phyloP scores from a whole-genome alignment of 2,797 vertebrate species.

The Spondyliosoma cantharus region DNA sequence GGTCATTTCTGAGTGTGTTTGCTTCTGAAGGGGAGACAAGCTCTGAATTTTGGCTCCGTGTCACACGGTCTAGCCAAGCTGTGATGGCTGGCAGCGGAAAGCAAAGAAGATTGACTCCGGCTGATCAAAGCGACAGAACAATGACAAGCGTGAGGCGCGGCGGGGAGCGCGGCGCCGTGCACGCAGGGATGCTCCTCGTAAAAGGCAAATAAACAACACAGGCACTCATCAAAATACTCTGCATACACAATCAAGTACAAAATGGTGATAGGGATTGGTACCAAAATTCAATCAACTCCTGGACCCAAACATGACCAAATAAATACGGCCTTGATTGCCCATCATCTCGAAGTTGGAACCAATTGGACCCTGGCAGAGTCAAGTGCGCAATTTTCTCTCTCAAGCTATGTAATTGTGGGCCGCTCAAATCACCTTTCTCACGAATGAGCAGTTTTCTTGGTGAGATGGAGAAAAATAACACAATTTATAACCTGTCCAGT shows the following conservation, averaged over 20 bases:
- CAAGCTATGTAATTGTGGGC: conserved; percentile 73
- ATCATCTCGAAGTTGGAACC: conserved; percentile 75
- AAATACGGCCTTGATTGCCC: conserved; percentile 76
- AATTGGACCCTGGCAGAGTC: conserved; percentile 74
- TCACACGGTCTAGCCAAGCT: conserved; percentile 78
- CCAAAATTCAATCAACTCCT: conserved; percentile 74
- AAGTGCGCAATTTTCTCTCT: conserved; percentile 74
- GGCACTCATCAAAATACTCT: conserved; percentile 64
- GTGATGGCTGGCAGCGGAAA: conserved; percentile 67
- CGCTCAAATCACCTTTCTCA: conserved; percentile 74
- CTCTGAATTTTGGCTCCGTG: conserved; percentile 78
- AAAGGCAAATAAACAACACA: conserved; percentile 66
- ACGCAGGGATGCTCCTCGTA: conserved; percentile 47
- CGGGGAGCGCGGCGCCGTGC: conserved; percentile 52
- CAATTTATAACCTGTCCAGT: conserved; percentile 75
- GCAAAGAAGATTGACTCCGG: conserved; percentile 71
- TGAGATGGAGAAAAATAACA: conserved; percentile 77
- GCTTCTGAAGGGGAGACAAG: conserved; percentile 72
- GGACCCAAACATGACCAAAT: conserved; percentile 74
- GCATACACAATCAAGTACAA: conserved; percentile 72
- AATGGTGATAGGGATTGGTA: conserved; percentile 65
- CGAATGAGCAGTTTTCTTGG: conserved; percentile 69
- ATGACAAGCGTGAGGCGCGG: conserved; percentile 68
- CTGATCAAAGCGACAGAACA: conserved; percentile 76
- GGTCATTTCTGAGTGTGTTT: conserved; percentile 76